Conservation (phyloP, 2,113 vertebrate species). For the Prochilodus magdalenae region DNA sequence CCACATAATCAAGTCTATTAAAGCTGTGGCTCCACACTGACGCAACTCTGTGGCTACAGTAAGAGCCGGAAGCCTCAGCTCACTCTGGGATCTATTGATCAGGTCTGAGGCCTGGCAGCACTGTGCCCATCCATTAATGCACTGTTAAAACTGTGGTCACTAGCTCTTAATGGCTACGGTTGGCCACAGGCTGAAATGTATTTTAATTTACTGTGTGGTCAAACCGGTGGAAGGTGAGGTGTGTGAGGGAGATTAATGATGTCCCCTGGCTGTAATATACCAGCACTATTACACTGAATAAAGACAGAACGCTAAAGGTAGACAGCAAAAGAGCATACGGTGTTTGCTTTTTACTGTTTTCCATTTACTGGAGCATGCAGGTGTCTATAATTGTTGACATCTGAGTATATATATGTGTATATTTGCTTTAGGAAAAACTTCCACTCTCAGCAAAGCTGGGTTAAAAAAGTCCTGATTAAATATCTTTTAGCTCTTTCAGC, state of each 20-base stretch:
- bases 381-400: background rate
- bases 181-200: constrained; percentile 74
- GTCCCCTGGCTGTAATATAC: constrained; percentile 59
- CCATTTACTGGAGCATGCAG: background rate
- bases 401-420: no score
- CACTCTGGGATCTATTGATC: constrained; percentile 72
- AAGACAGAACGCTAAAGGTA: background rate
- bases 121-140: constrained; percentile 77
- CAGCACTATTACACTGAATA: constrained; percentile 41
- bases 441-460: no score
- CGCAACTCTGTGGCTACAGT: background rate
- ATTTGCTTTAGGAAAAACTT: no score
- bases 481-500: no score
- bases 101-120: constrained; percentile 67
- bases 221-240: constrained; percentile 73
- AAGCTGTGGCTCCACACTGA: background rate
- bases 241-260: constrained; percentile 73
- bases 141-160: constrained; percentile 76
- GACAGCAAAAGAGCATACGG: background rate
- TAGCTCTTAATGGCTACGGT: constrained; percentile 73
- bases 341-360: constrained; percentile 25
- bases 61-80: constrained; percentile 7
- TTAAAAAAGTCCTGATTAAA: no score
- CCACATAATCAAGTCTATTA: background rate
- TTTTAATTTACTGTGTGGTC: constrained; percentile 76